Conservation (phyloP, 2,888 invertebrate species). For the Prosapia bicincta region DNA sequence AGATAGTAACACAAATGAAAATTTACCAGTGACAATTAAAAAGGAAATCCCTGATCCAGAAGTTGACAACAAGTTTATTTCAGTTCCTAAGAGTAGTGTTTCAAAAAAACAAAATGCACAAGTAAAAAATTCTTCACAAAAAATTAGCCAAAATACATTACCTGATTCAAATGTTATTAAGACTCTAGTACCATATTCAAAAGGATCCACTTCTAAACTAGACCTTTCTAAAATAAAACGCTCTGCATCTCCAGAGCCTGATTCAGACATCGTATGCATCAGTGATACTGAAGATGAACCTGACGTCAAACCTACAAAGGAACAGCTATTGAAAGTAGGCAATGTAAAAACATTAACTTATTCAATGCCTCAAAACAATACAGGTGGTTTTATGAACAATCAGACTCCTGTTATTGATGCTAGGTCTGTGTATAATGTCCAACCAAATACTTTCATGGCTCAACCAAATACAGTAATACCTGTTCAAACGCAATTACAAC, state of each 20-base stretch:
- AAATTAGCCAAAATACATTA: not conserved
- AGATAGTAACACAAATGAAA: not conserved
- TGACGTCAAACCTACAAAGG: conserved; percentile 15
- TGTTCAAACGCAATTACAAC: not conserved
- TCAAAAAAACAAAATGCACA: not conserved
- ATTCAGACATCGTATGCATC: conserved; percentile 20
- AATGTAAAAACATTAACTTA: conserved; percentile 13
- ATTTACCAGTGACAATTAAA: conserved; percentile 10
- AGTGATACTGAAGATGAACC: conserved; percentile 19
- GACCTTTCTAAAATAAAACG: conserved; percentile 19
- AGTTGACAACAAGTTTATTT: not conserved
- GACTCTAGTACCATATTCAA: conserved; percentile 9
- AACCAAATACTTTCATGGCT: conserved; percentile 1
- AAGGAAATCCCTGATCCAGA: conserved; percentile 17
- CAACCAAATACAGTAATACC: not conserved
- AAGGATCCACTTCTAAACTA: not conserved
- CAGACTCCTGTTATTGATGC: not conserved
- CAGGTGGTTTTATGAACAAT: not conserved
- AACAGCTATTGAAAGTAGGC: not conserved
- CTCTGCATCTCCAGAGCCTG: conserved; percentile 10
- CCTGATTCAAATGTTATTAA: conserved; percentile 6
- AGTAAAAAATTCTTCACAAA: not conserved
- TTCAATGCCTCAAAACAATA: not conserved
- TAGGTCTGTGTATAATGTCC: conserved; percentile 4
- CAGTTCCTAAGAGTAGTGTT: not conserved